These are phyloP conservation scores for Lathamus discolor DNA, from an alignment of 2,113 vertebrate species.

Conservation along the genomic window DNA sequence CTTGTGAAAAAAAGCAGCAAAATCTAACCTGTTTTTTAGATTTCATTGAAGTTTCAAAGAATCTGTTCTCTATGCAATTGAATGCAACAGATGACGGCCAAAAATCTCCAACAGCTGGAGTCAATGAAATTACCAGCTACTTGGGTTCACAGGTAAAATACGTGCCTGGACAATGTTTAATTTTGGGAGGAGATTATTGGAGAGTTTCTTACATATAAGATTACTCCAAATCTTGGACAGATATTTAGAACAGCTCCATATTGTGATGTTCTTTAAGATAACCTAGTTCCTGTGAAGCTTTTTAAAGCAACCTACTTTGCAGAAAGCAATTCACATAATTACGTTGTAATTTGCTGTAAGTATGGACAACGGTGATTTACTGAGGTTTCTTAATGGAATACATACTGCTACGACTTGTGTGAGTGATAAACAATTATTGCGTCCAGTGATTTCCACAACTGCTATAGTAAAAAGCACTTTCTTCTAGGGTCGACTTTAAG, in stretches of 20 bases:
- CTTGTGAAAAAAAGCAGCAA: background rate
- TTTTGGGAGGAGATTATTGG: background rate
- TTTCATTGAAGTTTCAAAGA: slow-evolving; percentile 79
- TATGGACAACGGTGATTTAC: background rate
- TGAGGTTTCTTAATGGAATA: background rate
- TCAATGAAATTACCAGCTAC: slow-evolving; percentile 64
- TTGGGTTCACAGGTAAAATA: slow-evolving; percentile 73
- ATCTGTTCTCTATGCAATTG: slow-evolving; percentile 77
- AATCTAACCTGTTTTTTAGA: slow-evolving; percentile 72
- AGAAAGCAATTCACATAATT: background rate
- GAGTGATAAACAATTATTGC: background rate
- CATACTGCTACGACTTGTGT: background rate
- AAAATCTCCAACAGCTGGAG: slow-evolving; percentile 11
- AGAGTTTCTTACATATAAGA: background rate
- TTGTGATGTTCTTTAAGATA: background rate
- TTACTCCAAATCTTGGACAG: background rate
- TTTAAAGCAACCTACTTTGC: background rate
- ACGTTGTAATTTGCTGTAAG: background rate
- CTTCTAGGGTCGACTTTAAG: background rate
- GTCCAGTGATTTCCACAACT: background rate
- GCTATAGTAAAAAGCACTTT: background rate
- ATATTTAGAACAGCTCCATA: background rate
- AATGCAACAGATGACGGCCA: slow-evolving; percentile 52
- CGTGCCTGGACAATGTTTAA: background rate
- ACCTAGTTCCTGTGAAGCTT: background rate